Conservation (phyloP, 2,888 invertebrate species). For the Morinoia aosen region DNA sequence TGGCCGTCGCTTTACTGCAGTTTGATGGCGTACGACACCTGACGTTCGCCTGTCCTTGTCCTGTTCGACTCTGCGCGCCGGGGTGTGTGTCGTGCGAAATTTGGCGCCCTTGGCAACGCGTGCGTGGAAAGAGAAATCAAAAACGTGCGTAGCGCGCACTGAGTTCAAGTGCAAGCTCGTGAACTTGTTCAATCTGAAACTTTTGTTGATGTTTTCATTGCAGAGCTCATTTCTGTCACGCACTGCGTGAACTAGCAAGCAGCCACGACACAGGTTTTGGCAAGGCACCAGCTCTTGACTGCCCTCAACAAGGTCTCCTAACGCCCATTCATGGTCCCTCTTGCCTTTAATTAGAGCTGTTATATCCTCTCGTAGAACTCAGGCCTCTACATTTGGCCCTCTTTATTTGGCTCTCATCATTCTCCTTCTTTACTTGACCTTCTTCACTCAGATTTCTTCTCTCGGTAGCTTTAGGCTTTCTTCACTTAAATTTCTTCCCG, state of each 20-base stretch:
- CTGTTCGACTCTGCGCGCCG: not conserved
- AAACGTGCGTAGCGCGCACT: not conserved
- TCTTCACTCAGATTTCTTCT: not conserved
- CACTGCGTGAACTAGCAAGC: not conserved
- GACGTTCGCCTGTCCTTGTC: not conserved
- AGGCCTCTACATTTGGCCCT: not conserved
- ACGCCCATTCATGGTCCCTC: not conserved
- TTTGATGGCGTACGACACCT: slow-evolving; percentile 34
- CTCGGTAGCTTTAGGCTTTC: not conserved
- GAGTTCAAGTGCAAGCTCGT: too few relatives aligned
- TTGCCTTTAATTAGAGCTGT: slow-evolving; percentile 10
- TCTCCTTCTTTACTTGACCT: not conserved
- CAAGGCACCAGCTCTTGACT: not conserved
- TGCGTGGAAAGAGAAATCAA: not conserved
- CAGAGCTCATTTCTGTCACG: not conserved
- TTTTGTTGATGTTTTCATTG: too few relatives aligned
- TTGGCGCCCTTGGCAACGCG: not conserved
- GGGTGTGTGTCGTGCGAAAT: not conserved
- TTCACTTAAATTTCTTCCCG: not conserved
- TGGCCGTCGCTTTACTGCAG: not conserved
- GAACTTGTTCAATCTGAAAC: too few relatives aligned
- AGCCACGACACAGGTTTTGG: not conserved
- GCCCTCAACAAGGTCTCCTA: not conserved
- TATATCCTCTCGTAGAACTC: slow-evolving; percentile 13
- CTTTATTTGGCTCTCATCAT: not conserved